These are phyloP conservation scores for Eucriotettix oculatus DNA, from an alignment of 2,888 invertebrate genomes.

Conservation along the genomic window DNA sequence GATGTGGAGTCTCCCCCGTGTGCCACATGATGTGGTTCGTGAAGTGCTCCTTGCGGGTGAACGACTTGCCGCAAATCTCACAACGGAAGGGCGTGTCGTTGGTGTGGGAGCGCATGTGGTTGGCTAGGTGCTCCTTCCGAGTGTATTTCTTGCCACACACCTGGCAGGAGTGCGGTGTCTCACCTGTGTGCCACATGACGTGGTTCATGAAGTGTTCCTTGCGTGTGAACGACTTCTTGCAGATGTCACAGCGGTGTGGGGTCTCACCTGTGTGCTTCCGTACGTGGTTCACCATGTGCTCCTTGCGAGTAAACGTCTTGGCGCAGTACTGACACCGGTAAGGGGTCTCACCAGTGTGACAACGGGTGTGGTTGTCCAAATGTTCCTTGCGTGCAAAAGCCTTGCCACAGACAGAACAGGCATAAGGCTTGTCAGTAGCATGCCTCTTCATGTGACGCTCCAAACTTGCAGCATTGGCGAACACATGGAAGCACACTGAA, in stretches of 20 bases:
- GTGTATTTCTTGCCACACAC: conserved; percentile 23
- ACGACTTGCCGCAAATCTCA: conserved; percentile 41
- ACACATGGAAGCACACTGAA: conserved; percentile 54
- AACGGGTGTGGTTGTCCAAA: conserved; percentile 66
- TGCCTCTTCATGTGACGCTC: conserved; percentile 68
- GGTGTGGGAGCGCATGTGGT: conserved; percentile 21
- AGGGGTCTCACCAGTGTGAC: conserved; percentile 71
- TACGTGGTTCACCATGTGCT: conserved; percentile 64
- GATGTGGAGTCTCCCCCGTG: conserved; percentile 64
- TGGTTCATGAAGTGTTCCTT: conserved; percentile 67
- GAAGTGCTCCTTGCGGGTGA: conserved; percentile 78
- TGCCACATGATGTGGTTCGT: conserved; percentile 84
- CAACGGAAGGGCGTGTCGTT: conserved; percentile 22
- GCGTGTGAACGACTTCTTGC: conserved; percentile 61
- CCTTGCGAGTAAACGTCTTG: conserved; percentile 59
- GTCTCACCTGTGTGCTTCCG: conserved; percentile 61
- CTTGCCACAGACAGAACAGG: conserved; percentile 71
- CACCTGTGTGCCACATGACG: conserved; percentile 58
- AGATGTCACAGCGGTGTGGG: conserved; percentile 58
- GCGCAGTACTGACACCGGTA: conserved; percentile 62
- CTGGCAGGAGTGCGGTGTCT: conserved; percentile 19
- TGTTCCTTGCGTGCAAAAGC: conserved; percentile 77
- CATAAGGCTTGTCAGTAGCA: conserved; percentile 70
- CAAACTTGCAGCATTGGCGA: conserved; percentile 49
- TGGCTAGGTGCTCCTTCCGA: conserved; percentile 22